These are phyloP conservation scores for Actias luna DNA, from an alignment of 2,888 invertebrate species.

Conservation along the genomic window DNA sequence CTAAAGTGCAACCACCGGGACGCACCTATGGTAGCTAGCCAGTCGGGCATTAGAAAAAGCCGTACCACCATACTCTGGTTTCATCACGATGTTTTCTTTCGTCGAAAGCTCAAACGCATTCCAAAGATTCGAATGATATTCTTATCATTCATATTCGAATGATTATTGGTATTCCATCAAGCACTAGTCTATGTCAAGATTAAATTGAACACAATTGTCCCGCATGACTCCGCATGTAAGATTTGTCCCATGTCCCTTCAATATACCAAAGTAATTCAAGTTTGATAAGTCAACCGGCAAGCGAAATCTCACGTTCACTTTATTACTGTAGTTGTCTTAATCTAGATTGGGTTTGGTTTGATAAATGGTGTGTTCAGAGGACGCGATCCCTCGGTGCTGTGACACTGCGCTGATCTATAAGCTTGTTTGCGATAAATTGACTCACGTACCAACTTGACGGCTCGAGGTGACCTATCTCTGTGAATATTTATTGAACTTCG, in stretches of 20 bases:
- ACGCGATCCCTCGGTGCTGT: not conserved
- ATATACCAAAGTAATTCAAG: not conserved
- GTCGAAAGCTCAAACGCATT: no score
- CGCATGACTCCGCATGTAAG: not conserved
- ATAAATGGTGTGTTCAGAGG: not conserved
- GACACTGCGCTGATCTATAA: not conserved
- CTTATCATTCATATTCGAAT: no score
- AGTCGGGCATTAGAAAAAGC: no score
- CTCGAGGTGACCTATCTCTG: not conserved
- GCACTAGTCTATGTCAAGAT: no score
- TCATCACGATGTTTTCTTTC: no score
- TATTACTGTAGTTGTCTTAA: not conserved
- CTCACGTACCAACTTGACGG: not conserved
- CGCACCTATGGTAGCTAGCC: no score
- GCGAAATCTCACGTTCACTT: not conserved
- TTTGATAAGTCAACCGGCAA: not conserved
- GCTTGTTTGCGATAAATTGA: not conserved
- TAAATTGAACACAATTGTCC: no score
- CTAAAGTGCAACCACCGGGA: no score
- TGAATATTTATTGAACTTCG: not conserved
- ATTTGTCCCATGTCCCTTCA: not conserved
- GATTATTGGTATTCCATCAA: no score
- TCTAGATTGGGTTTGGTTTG: not conserved
- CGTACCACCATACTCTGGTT: no score
- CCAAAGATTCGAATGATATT: no score